Evolutionary conservation across 2,888 invertebrate species (phyloP).

Genomic region (Colostygia pectinataria): DNA sequence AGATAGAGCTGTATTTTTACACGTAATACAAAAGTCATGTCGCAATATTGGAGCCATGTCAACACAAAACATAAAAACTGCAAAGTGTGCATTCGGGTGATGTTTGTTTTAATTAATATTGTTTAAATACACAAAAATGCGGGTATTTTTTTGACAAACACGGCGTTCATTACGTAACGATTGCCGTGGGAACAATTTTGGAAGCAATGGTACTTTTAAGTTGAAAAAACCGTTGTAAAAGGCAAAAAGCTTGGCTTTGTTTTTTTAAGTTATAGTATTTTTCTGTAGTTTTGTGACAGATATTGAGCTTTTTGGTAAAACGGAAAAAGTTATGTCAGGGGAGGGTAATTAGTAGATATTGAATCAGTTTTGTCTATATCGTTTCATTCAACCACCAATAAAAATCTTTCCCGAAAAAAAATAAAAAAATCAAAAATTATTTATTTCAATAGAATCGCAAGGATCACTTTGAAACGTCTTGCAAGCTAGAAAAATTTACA

Average conservation of each 20-base stretch:
- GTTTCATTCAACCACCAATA: too few relatives aligned
- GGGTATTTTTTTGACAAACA: conserved; percentile 17
- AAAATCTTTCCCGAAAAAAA: too few relatives aligned
- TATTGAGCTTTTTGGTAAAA: too few relatives aligned
- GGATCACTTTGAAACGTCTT: too few relatives aligned
- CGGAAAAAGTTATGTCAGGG: too few relatives aligned
- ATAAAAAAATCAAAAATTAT: too few relatives aligned
- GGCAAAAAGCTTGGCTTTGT: conserved; percentile 4
- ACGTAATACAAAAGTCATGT: conserved; percentile 2
- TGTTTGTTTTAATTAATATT: conserved; percentile 37
- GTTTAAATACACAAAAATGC: conserved; percentile 17
- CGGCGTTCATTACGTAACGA: conserved; percentile 26
- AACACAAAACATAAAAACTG: conserved; percentile 27
- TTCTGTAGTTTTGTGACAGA: too few relatives aligned
- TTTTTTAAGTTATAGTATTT: too few relatives aligned
- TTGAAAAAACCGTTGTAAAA: conserved; percentile 10
- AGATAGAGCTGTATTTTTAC: not conserved
- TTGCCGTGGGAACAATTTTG: conserved; percentile 26
- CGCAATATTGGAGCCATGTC: conserved; percentile 17
- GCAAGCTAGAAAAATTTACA: too few relatives aligned
- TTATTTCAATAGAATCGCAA: too few relatives aligned
- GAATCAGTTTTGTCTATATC: too few relatives aligned
- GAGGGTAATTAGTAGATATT: too few relatives aligned
- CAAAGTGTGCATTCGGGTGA: conserved; percentile 28
- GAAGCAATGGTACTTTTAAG: conserved; percentile 17